A percentile compares a stretch with the other conserved stretches of the same genome.
These are phyloP conservation scores for Hippasteria phrygiana DNA, from an alignment of 53 echinoderm and acorn worm species.

Conservation along the genomic window DNA sequence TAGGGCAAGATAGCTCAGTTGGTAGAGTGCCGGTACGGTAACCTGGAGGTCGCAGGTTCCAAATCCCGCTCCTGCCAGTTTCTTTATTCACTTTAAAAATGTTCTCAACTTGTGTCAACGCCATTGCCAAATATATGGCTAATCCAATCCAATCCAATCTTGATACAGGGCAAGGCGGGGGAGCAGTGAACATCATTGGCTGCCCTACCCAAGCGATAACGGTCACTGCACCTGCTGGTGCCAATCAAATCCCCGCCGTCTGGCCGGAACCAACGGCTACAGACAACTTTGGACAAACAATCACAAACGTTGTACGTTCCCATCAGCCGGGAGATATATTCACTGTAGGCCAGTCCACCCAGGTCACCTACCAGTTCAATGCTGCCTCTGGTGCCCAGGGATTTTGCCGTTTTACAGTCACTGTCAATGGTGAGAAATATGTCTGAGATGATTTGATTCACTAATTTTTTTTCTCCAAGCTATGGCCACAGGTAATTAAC, in stretches of 20 bases:
- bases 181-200: slow-evolving; percentile 46
- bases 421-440: slow-evolving; percentile 50
- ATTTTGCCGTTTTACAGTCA: slow-evolving; percentile 68
- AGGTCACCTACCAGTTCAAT: slow-evolving; percentile 71
- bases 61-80: no score
- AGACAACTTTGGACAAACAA: slow-evolving; percentile 69
- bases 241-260: not conserved
- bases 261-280: slow-evolving; percentile 79
- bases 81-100: no score
- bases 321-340: slow-evolving; percentile 67
- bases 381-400: slow-evolving; percentile 58
- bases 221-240: slow-evolving; percentile 63
- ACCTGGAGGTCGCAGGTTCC: no score
- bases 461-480: not conserved
- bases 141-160: not conserved
- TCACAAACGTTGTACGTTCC: slow-evolving; percentile 8
- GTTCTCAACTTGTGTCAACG: no score
- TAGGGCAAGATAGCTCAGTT: no score
- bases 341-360: slow-evolving; percentile 51
- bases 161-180: slow-evolving; percentile 28
- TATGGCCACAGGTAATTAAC: not conserved
- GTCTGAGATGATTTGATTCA: not conserved
- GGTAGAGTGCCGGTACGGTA: no score
- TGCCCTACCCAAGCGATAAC: slow-evolving; percentile 73
- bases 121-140: no score